Percentiles rank a stretch among this genome's conserved stretches.
Evolutionary conservation across 2,797 vertebrate species (phyloP).

Genomic region (Myotis vivesi): DNA sequence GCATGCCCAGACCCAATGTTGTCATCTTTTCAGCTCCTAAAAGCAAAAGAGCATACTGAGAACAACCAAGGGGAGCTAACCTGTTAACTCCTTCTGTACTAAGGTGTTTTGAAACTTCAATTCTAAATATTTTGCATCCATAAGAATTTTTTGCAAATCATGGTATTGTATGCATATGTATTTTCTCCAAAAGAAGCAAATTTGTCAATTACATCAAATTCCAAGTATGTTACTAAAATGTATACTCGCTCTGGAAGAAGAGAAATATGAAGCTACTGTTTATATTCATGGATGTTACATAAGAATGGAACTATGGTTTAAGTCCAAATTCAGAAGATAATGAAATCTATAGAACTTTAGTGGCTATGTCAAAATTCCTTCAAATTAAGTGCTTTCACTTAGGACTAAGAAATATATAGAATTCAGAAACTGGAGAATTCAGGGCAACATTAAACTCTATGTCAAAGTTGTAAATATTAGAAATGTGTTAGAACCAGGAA

Average conservation of each 20-base stretch:
- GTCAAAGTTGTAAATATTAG: background rate
- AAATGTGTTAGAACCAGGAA: constrained; percentile 17
- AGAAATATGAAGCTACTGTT: constrained; percentile 37
- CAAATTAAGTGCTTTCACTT: constrained; percentile 51
- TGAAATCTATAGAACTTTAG: constrained; percentile 44
- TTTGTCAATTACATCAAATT: constrained; percentile 28
- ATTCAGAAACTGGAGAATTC: constrained; percentile 19
- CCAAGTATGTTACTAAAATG: constrained; percentile 48
- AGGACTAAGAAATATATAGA: background rate
- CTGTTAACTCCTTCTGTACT: constrained; percentile 85
- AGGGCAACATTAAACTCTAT: constrained; percentile 36
- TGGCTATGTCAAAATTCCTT: constrained; percentile 31
- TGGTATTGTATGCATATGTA: constrained; percentile 70
- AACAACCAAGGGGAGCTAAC: constrained; percentile 85
- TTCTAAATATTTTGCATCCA: constrained; percentile 72
- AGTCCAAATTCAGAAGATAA: constrained; percentile 27
- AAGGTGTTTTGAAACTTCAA: constrained; percentile 76
- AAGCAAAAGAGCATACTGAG: constrained; percentile 85
- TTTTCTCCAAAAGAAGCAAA: constrained; percentile 68
- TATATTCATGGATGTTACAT: background rate
- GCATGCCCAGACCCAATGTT: constrained; percentile 91
- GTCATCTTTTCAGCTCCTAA: constrained; percentile 86
- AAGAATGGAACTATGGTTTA: constrained; percentile 38
- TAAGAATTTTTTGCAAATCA: constrained; percentile 75
- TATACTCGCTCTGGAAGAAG: background rate